Percentiles rank a stretch among this genome's conserved stretches.
phyloP scores from a whole-genome alignment of 92 coral and sea anemone species.

The Isaurus tuberculatus region DNA sequence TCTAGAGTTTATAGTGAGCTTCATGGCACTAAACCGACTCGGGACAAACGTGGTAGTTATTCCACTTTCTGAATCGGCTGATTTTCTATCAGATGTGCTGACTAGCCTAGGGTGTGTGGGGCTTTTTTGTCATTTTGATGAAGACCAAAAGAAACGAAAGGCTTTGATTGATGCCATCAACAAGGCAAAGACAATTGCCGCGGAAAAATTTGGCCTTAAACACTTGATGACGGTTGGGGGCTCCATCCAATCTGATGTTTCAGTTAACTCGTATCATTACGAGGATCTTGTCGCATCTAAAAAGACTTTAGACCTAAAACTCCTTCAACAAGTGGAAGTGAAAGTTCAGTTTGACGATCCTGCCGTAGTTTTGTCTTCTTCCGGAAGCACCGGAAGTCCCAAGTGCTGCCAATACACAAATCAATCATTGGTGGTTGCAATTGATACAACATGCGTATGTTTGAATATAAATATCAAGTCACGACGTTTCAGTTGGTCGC shows the following conservation, averaged over 20 bases:
- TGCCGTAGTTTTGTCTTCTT: neutral
- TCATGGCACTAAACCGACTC: slow-evolving; percentile 61
- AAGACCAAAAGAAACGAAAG: slow-evolving; percentile 16
- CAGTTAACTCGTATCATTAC: neutral
- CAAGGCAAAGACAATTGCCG: neutral
- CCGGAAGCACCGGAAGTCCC: slow-evolving; percentile 25
- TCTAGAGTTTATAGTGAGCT: slow-evolving; percentile 48
- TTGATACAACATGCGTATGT: neutral
- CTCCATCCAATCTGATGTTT: neutral
- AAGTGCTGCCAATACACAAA: slow-evolving; percentile 8
- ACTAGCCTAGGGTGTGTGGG: neutral
- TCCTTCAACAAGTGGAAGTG: neutral
- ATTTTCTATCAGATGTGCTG: neutral
- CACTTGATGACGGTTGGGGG: slow-evolving; percentile 12
- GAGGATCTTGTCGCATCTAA: slow-evolving; percentile 7
- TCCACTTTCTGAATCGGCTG: neutral
- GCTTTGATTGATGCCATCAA: neutral
- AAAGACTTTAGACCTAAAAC: neutral
- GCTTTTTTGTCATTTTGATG: slow-evolving; percentile 16
- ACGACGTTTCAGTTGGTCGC: neutral
- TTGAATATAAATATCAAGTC: neutral
- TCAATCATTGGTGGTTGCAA: slow-evolving; percentile 12
- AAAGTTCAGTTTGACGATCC: slow-evolving; percentile 40
- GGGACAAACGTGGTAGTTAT: slow-evolving; percentile 46
- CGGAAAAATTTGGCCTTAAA: neutral